Base-by-base conservation (phyloP, 2,888 invertebrate genomes). In the Ichneumoninae sp. region DNA sequence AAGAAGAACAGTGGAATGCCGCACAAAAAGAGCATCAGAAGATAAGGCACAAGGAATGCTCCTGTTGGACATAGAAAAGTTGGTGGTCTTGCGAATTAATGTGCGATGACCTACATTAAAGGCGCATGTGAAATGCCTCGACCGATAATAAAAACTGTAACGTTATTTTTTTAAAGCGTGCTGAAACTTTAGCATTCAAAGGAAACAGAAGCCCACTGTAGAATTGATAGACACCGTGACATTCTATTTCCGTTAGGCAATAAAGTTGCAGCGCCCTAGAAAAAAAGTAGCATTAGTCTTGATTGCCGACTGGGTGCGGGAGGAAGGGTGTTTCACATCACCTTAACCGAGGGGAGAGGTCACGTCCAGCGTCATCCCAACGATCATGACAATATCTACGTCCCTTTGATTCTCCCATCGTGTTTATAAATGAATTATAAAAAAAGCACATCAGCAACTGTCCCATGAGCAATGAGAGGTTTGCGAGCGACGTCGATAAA, bases 1-100 rank as follows among this genome's bases (percentile, higher is more conserved):
- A 98, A 95, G 91, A 98, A 97, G 91, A 98, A 98, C 85, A 98
- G 94, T 0, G 98, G 98, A 81, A 98, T 96, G 3, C 98, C 98
- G 89, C 97, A 98, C 75, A 97, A 94, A 57, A 97, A 93, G 69
- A 98, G 94, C 93, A 98, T 98, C 83, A 98, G 92, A 66, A 97
- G 94, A 93, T 98, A 98, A 3, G 98, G 98, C 44, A 98, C 96
- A 63, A 98, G 94, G 93, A 98, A 98, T 4, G 98, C 98, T 83
- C 98, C 97, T 98, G 95, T 60, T 16, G 44, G 16, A 16, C 44
- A 47, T 47, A 47, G 16, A 47, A 47, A 16, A 47, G 13, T 47
- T 4, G 22, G 22, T 1, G 44, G 19, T 47, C 30, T 44, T 69
- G 36, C 5, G 4, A 60, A 74, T 44, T 30, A 40, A 26, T 68